A percentile compares a stretch with the other conserved stretches of the same genome.
Conservation (phyloP, 1,140 invertebrate genomes). For the Tenebrio molitor region DNA sequence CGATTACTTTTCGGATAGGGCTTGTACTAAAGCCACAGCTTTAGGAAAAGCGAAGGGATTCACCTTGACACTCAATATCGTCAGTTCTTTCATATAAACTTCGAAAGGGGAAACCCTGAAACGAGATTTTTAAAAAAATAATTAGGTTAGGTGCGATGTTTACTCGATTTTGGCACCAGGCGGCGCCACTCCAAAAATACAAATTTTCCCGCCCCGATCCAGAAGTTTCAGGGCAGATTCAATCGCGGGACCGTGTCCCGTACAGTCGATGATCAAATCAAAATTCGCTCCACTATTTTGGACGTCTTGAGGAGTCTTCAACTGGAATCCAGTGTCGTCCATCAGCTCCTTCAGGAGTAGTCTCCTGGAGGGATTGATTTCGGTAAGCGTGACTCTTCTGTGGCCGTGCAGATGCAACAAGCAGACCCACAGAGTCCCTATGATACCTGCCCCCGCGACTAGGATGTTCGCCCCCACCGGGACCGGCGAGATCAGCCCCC, state of each 20-base stretch:
- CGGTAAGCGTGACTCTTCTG: conserved; percentile 75
- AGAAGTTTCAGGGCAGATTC: conserved; percentile 69
- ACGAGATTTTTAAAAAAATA: conserved; percentile 49
- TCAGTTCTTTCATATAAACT: conserved; percentile 75
- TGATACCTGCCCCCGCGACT: conserved; percentile 78
- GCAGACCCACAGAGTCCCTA: conserved; percentile 77
- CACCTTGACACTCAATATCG: conserved; percentile 75
- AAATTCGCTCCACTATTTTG: conserved; percentile 67
- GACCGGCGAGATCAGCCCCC: conserved; percentile 73
- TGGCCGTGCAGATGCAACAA: conserved; percentile 77
- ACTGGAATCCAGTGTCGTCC: conserved; percentile 61
- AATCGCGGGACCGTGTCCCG: conserved; percentile 72
- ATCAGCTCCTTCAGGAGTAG: conserved; percentile 70
- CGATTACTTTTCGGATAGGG: conserved; percentile 70
- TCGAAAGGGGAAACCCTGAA: conserved; percentile 73
- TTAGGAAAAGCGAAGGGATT: conserved; percentile 79
- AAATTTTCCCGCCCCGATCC: conserved; percentile 69
- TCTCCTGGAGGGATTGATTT: conserved; percentile 72
- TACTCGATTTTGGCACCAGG: conserved; percentile 67
- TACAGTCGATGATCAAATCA: conserved; percentile 78
- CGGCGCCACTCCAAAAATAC: conserved; percentile 72
- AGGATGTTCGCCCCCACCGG: conserved; percentile 73
- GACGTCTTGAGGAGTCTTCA: conserved; percentile 70
- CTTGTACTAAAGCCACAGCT: conserved; percentile 72
- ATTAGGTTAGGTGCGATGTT: conserved; percentile 45